These are phyloP conservation scores for Terrapene triunguis DNA, from an alignment of 2,113 vertebrate species.

Conservation along the genomic window DNA sequence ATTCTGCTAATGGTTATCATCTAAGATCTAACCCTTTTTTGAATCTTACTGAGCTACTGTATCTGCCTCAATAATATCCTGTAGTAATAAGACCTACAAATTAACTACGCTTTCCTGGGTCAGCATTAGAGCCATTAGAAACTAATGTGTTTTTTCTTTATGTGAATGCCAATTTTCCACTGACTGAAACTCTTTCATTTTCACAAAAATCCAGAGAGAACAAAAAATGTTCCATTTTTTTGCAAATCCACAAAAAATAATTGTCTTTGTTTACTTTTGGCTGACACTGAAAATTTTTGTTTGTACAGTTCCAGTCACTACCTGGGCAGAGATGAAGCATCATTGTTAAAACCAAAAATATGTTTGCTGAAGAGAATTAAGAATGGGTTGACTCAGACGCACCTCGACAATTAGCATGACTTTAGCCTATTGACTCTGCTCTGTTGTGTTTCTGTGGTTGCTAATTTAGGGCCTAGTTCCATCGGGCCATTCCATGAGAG, in stretches of 20 bases:
- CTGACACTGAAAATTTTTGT: not conserved
- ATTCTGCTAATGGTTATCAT: not conserved
- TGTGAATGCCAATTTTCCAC: not conserved
- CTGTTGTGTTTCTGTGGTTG: not conserved
- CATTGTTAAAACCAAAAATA: accelerated
- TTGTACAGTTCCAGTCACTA: accelerated
- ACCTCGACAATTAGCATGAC: accelerated
- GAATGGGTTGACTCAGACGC: not conserved
- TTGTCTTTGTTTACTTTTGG: not conserved
- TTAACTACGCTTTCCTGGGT: not conserved
- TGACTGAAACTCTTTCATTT: not conserved
- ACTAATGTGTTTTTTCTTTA: not conserved
- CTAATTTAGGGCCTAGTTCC: not conserved
- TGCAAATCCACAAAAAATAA: not conserved
- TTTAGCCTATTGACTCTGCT: not conserved
- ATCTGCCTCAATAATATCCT: not conserved
- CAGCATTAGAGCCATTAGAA: not conserved
- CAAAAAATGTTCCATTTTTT: not conserved
- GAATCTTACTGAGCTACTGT: not conserved
- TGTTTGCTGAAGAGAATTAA: not conserved
- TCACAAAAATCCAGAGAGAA: not conserved
- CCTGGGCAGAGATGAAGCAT: not conserved
- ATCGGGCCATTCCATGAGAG: not conserved
- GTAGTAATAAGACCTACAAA: not conserved
- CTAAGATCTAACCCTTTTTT: not conserved